Conservation (phyloP, 2,888 invertebrate genomes). For the Diloba caeruleocephala region DNA sequence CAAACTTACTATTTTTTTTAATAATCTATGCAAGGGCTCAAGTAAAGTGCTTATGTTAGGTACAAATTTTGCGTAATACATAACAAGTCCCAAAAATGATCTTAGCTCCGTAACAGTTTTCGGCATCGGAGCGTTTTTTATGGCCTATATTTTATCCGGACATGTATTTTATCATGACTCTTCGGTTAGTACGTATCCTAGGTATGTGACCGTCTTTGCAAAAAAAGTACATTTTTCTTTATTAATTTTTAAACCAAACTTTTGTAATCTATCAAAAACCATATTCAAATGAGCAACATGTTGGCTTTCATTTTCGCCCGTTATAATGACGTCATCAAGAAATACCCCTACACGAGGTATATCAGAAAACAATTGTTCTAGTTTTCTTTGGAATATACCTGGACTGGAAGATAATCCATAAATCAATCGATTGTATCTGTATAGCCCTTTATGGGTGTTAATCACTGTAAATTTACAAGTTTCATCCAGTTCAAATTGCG, state of each 20-base stretch:
- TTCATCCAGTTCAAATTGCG: background rate
- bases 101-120: slow-evolving; percentile 10
- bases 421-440: background rate
- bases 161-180: slow-evolving; percentile 12
- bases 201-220: slow-evolving; percentile 3
- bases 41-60: background rate
- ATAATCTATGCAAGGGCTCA: no score
- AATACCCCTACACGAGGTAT: background rate
- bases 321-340: background rate
- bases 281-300: background rate
- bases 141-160: slow-evolving; percentile 10
- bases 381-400: no score
- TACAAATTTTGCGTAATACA: slow-evolving; percentile 22
- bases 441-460: background rate
- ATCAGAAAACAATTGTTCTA: background rate
- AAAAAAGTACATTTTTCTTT: background rate
- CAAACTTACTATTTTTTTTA: slow-evolving; percentile 4
- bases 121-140: slow-evolving; percentile 5
- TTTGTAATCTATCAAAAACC: no score
- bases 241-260: background rate
- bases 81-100: slow-evolving; percentile 12
- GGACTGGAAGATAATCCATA: background rate
- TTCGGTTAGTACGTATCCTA: slow-evolving; percentile 14
- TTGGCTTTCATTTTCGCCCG: background rate
- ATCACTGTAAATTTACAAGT: background rate